Evolutionary conservation across 2,888 invertebrate genomes (phyloP).

Genomic region (Cyaniris semiargus): DNA sequence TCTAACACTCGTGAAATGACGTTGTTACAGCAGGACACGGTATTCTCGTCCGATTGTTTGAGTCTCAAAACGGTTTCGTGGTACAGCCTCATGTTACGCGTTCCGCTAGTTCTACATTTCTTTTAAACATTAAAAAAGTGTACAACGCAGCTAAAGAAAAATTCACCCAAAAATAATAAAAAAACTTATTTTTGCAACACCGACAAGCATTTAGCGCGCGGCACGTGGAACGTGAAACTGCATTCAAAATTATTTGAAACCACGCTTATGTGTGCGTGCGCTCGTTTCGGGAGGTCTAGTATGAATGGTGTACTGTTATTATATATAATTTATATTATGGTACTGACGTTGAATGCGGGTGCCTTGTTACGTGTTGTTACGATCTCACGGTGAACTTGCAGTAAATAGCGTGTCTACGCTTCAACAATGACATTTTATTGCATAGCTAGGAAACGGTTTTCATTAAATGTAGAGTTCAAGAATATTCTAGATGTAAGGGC

Average conservation of each 20-base stretch:
- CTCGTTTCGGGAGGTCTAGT: background rate
- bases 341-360: background rate
- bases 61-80: no score
- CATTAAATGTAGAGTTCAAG: background rate
- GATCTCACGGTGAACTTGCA: slow-evolving; percentile 2
- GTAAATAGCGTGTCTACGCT: background rate
- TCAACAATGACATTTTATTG: slow-evolving; percentile 16
- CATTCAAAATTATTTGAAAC: background rate
- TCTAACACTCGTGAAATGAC: no score
- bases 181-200: background rate
- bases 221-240: no score
- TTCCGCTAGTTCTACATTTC: background rate
- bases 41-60: no score
- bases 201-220: no score
- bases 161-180: no score
- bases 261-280: background rate
- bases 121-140: no score
- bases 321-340: background rate
- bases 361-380: slow-evolving; percentile 7
- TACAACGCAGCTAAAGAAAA: no score
- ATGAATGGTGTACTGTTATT: no score
- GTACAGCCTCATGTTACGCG: no score
- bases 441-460: background rate
- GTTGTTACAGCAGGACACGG: no score
- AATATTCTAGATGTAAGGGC: background rate